Evolutionary conservation across 2,888 invertebrate genomes (phyloP).

Genomic region (Eupithecia centaureata): DNA sequence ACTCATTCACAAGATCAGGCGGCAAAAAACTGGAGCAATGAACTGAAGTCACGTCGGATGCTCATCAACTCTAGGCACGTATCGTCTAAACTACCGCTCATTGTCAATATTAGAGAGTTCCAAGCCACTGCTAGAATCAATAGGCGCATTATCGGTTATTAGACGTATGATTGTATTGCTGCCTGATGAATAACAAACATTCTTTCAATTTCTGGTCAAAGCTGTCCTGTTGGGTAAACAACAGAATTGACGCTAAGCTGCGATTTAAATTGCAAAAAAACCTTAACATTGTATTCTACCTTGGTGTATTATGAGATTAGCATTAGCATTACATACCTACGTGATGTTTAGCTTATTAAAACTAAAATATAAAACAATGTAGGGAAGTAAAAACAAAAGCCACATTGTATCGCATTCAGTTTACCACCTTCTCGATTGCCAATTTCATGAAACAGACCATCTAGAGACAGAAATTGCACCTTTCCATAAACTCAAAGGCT

Average conservation of each 20-base stretch:
- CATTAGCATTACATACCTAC: too few species aligned
- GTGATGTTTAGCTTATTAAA: background rate
- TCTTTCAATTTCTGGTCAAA: background rate
- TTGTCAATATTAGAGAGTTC: slow-evolving; percentile 81
- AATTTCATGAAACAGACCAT: slow-evolving; percentile 35
- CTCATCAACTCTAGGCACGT: slow-evolving; percentile 78
- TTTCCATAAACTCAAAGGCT: slow-evolving; percentile 25
- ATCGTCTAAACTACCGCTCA: slow-evolving; percentile 82
- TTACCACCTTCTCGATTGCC: slow-evolving; percentile 24
- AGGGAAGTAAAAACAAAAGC: slow-evolving; percentile 8
- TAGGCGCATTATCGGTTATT: slow-evolving; percentile 75
- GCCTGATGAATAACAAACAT: slow-evolving; percentile 64
- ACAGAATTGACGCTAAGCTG: background rate
- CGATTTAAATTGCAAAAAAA: background rate
- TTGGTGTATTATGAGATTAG: background rate
- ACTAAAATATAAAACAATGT: background rate
- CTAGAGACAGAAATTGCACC: slow-evolving; percentile 19
- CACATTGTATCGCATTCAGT: background rate
- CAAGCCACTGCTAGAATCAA: slow-evolving; percentile 77
- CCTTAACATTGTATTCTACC: background rate
- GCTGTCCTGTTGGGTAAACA: background rate
- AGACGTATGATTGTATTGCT: slow-evolving; percentile 69
- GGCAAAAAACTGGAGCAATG: slow-evolving; percentile 82
- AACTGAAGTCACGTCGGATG: slow-evolving; percentile 79
- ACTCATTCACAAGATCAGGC: slow-evolving; percentile 79